Evolutionary conservation across 2,797 vertebrate genomes (phyloP).

Genomic region (Sternarchorhynchus goeldii): DNA sequence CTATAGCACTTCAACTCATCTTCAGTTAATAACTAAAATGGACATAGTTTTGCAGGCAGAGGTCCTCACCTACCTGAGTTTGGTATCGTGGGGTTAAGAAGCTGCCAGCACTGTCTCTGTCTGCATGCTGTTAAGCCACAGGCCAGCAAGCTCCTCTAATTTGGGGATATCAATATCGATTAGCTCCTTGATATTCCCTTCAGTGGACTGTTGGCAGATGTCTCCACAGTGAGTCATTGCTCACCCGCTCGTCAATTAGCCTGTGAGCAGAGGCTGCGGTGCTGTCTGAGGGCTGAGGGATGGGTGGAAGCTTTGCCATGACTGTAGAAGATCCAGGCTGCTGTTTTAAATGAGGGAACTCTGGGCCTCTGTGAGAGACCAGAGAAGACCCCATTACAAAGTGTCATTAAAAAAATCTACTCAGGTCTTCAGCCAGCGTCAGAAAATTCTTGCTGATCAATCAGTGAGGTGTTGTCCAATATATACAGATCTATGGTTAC

Average conservation of each 20-base stretch:
- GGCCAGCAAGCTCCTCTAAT: slow-evolving; percentile 62
- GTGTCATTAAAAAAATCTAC: background rate
- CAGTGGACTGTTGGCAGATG: slow-evolving; percentile 62
- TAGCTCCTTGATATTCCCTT: slow-evolving; percentile 72
- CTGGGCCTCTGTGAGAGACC: no score
- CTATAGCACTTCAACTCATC: slow-evolving; percentile 64
- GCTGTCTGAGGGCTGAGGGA: slow-evolving; percentile 70
- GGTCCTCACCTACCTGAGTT: slow-evolving; percentile 69
- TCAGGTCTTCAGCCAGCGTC: background rate
- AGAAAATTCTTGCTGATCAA: background rate
- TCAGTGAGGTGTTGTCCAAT: background rate
- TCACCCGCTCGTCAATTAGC: slow-evolving; percentile 75
- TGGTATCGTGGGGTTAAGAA: slow-evolving; percentile 67
- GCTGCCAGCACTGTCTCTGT: slow-evolving; percentile 53
- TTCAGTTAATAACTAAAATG: slow-evolving; percentile 71
- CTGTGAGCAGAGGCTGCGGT: slow-evolving; percentile 55
- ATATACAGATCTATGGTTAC: background rate
- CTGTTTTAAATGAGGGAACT: background rate
- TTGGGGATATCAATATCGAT: slow-evolving; percentile 75
- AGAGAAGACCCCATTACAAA: slow-evolving; percentile 21
- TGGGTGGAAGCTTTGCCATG: slow-evolving; percentile 56
- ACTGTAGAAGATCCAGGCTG: slow-evolving; percentile 50
- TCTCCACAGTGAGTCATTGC: slow-evolving; percentile 71
- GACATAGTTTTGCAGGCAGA: slow-evolving; percentile 65
- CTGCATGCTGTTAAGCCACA: slow-evolving; percentile 70